Base-by-base conservation (phyloP, 1,140 invertebrate species). In the Delia radicum region DNA sequence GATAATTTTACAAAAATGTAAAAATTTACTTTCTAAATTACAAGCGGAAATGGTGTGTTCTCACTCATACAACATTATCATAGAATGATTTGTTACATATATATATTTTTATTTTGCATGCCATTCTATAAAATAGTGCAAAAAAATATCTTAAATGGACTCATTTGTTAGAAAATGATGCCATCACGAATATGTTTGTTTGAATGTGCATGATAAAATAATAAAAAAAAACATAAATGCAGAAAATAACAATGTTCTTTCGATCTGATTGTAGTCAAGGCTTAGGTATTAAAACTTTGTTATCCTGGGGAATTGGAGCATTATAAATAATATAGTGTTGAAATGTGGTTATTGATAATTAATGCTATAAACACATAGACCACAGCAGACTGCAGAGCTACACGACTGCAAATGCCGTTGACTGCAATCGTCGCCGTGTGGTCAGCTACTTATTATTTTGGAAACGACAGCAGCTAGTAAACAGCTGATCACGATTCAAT, bases 261-360 rank as follows among this genome's bases (percentile, higher is more conserved):
- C 48, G n/a, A n/a, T 55, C 18, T 4, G 48, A 55, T 55, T 18
- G 48, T 55, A 55, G 48, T 55, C 48, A 55, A 55, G 48, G 48
- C 21, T 55, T 55, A 21, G 48, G 48, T 21, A 55, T 55, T 55
- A 55, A 55, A 55, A 55, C 48, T 21, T 55, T 55, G 48, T 55
- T 55, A 55, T 55, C n/a, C 48, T 21, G 48, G n/a, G 48, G 48
- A 55, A 55, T 21, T 55, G 48, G 48, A 55, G 18, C 48, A 55
- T 55, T 55, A 55, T 55, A 55, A 55, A 55, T 55, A 55, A 55
- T 42, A 13, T 18, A 21, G 15, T 55, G n/a, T 21, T 55, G 18
- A 55, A 55, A 55, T 55, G 48, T 21, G 48, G 48, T 55, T 55
- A 55, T 55, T 55, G 48, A 55, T 55, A 55, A 55, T 55, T 55